Evolutionary conservation across 1,140 invertebrate genomes (phyloP).

Genomic region (Achatina immaculata): DNA sequence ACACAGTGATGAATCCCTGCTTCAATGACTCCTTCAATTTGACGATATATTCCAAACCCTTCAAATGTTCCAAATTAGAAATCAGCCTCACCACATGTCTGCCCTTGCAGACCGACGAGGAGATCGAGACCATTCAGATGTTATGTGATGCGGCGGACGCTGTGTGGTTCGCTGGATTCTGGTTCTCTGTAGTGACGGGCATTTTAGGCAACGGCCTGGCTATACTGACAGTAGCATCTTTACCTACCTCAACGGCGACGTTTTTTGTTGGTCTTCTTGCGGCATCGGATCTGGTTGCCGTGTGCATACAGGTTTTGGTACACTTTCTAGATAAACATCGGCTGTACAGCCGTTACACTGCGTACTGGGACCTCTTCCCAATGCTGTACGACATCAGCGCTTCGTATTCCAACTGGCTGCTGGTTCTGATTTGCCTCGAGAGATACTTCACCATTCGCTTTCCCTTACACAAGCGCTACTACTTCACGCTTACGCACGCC

Average conservation of each 20-base stretch:
- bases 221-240: conserved; percentile 47
- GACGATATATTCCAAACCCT: background rate
- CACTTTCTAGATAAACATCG: conserved; percentile 41
- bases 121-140: background rate
- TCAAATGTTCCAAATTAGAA: conserved; percentile 19
- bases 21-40: background rate
- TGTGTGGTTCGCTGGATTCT: conserved; percentile 46
- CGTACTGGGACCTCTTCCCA: conserved; percentile 39
- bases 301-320: conserved; percentile 47
- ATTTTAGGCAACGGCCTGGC: conserved; percentile 52
- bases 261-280: conserved; percentile 56
- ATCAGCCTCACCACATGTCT: conserved; percentile 8
- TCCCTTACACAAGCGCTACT: conserved; percentile 49
- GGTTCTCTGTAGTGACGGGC: conserved; percentile 48
- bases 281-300: conserved; percentile 43
- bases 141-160: conserved; percentile 1
- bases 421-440: conserved; percentile 58
- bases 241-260: conserved; percentile 49
- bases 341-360: conserved; percentile 25
- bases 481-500: conserved; percentile 47
- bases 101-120: background rate
- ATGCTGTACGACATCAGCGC: conserved; percentile 46
- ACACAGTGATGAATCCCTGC: background rate
- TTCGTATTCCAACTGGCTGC: conserved; percentile 60
- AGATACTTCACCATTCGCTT: conserved; percentile 57